These are phyloP conservation scores for Galbula dea DNA, from an alignment of 2,113 vertebrate species.

Conservation along the genomic window DNA sequence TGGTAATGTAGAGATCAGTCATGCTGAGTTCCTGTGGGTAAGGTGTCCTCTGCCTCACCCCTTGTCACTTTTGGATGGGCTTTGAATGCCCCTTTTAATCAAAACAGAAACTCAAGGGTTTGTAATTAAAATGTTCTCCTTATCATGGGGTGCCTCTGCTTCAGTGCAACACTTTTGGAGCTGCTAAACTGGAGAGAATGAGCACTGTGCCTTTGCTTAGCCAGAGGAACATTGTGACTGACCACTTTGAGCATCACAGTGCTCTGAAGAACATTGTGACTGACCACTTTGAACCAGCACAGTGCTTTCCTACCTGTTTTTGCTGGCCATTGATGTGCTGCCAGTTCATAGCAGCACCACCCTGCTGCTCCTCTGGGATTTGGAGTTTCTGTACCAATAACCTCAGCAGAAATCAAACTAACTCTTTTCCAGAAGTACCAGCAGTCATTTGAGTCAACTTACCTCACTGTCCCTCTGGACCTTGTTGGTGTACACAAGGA, in stretches of 20 bases:
- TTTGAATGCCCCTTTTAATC: background rate
- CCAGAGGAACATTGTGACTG: background rate
- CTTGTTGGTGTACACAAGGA: accelerated
- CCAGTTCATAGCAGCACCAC: background rate
- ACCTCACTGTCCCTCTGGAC: background rate
- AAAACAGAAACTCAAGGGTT: background rate
- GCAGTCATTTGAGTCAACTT: background rate
- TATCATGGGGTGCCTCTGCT: background rate
- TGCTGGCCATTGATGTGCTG: background rate
- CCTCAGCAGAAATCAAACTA: background rate
- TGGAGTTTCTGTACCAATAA: background rate
- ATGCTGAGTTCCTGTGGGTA: background rate
- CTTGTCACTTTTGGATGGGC: background rate
- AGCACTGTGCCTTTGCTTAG: background rate
- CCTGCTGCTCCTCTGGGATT: background rate
- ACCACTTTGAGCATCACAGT: no score
- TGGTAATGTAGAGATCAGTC: background rate
- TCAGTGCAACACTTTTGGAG: background rate
- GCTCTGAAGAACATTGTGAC: no score
- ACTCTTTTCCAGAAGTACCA: background rate
- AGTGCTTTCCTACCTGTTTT: background rate
- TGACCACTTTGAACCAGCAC: no score
- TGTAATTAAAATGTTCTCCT: background rate
- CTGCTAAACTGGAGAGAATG: background rate
- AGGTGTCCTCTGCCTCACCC: background rate